These are phyloP conservation scores for Plusia festucae DNA, from an alignment of 2,888 invertebrate species.

Conservation along the genomic window DNA sequence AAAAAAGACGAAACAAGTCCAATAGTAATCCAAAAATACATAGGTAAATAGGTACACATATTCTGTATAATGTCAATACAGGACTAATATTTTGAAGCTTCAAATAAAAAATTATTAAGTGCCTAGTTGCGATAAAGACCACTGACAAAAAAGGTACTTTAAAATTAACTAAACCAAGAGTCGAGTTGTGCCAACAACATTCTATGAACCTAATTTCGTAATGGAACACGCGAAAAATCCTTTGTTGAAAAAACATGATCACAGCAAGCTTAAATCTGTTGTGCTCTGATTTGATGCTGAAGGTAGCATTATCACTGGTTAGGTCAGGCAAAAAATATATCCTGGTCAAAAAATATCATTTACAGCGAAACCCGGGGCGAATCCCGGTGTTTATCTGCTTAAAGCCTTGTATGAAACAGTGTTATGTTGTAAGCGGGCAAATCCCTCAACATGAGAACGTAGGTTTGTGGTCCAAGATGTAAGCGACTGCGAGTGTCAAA, in stretches of 20 bases:
- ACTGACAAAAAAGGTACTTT: no score
- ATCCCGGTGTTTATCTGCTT: constrained; percentile 70
- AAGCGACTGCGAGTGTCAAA: constrained; percentile 39
- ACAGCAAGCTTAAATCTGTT: constrained; percentile 23
- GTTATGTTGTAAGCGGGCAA: constrained; percentile 64
- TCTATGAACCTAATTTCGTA: constrained; percentile 20
- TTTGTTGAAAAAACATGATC: constrained; percentile 9
- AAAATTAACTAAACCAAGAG: constrained; percentile 11
- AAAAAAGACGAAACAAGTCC: no score
- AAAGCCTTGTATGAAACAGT: constrained; percentile 67
- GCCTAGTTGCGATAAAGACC: no score
- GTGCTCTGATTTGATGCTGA: constrained; percentile 30
- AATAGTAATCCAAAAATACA: no score
- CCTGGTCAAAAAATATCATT: constrained; percentile 62
- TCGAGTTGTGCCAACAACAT: constrained; percentile 3
- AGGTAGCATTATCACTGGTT: constrained; percentile 37
- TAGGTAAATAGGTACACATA: no score
- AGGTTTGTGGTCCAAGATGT: constrained; percentile 26
- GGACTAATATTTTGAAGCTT: no score
- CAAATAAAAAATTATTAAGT: no score
- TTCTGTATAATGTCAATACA: no score
- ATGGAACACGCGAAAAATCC: constrained; percentile 17
- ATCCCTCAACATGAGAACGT: constrained; percentile 53
- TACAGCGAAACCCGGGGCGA: constrained; percentile 47
- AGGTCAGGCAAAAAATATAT: constrained; percentile 45